phyloP scores from a whole-genome alignment of 2,113 vertebrate genomes.

The Sus scrofa region T2T-Sscrofa CM000830.6:108996501-108997000 shows the following conservation, averaged over 20 bases:
- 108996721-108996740: neutral
- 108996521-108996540: neutral
- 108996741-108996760: neutral
- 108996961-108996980: slow-evolving; percentile 42
- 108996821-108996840: neutral
- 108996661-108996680: neutral
- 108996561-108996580: neutral
- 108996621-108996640: slow-evolving; percentile 5
- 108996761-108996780: neutral
- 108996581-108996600: neutral
- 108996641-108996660: slow-evolving; percentile 3
- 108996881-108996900: slow-evolving; percentile 20
- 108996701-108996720: neutral
- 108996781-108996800: neutral
- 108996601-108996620: neutral
- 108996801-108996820: neutral
- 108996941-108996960: slow-evolving; percentile 56
- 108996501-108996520: neutral
- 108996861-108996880: neutral
- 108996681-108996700: neutral
- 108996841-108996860: neutral
- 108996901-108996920: slow-evolving; percentile 44
- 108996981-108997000: slow-evolving; percentile 67
- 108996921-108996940: slow-evolving; percentile 44
- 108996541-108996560: neutral